phyloP scores from a whole-genome alignment of 2,888 invertebrate species.

The Lypha dubia region DNA sequence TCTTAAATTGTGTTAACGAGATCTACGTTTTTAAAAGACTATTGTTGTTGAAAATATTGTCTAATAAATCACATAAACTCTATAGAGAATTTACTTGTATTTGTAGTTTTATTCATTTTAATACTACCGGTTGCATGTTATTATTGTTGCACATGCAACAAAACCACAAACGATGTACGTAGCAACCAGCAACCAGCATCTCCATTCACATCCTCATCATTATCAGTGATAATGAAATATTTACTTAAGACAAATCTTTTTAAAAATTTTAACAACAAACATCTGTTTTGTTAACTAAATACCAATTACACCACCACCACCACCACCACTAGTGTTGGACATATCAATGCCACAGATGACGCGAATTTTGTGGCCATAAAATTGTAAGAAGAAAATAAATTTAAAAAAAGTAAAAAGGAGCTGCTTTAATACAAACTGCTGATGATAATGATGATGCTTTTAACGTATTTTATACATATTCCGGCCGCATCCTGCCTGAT shows the following conservation, averaged over 20 bases:
- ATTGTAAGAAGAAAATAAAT: background rate
- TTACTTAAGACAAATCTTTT: constrained; percentile 51
- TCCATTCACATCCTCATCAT: background rate
- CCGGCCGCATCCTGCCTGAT: constrained; percentile 55
- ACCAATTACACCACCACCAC: background rate
- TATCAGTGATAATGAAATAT: constrained; percentile 65
- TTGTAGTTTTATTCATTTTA: background rate
- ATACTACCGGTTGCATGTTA: constrained; percentile 33
- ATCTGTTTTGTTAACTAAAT: constrained; percentile 49
- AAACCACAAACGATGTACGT: constrained; percentile 36
- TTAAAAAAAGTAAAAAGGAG: no score
- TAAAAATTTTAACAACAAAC: constrained; percentile 28
- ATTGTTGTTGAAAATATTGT: constrained; percentile 38
- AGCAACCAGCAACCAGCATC: no score
- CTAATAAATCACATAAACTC: constrained; percentile 40
- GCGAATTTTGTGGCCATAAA: constrained; percentile 43
- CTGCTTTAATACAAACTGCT: constrained; percentile 37
- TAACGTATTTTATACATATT: constrained; percentile 67
- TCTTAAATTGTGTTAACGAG: constrained; percentile 56
- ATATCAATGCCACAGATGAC: constrained; percentile 64
- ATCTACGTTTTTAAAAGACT: constrained; percentile 14
- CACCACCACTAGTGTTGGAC: background rate
- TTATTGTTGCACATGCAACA: constrained; percentile 35
- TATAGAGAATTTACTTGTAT: background rate
- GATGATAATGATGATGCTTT: constrained; percentile 58